A percentile compares a stretch with the other conserved stretches of the same genome.
Evolutionary conservation across 1,140 invertebrate species (phyloP).

Genomic region (Condylostylus longicornis): DNA sequence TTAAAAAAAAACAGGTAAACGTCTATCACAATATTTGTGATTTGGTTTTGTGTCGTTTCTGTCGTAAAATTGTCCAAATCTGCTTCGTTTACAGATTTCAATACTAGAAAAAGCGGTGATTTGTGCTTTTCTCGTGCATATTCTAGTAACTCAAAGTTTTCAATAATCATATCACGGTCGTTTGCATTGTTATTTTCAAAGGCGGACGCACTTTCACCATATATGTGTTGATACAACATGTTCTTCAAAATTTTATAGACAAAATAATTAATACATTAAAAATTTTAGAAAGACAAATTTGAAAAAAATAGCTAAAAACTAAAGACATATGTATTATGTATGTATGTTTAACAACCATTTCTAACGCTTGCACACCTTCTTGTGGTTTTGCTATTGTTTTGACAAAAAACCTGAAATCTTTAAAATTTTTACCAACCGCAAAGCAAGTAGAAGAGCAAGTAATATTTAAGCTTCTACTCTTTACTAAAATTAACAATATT

Average conservation of each 20-base stretch:
- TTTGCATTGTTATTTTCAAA: conserved; percentile 35
- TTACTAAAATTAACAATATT: not conserved
- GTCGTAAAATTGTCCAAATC: no score
- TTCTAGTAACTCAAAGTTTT: conserved; percentile 64
- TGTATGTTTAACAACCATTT: no score
- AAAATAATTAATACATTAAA: conserved; percentile 5
- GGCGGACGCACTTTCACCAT: conserved; percentile 61
- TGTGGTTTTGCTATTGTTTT: not conserved
- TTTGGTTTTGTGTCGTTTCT: no score
- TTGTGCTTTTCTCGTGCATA: conserved; percentile 34
- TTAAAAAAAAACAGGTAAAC: no score
- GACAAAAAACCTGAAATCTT: no score
- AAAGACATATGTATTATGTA: no score
- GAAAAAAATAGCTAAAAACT: no score
- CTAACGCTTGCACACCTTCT: no score
- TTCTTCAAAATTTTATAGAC: conserved; percentile 39
- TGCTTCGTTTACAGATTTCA: no score
- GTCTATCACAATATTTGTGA: no score
- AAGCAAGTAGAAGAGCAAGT: not conserved
- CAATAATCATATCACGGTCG: conserved; percentile 54
- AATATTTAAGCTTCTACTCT: not conserved
- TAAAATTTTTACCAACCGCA: not conserved
- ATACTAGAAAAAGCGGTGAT: conserved; percentile 7
- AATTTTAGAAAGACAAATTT: no score
- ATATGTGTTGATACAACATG: conserved; percentile 64